Conservation (phyloP, 2,888 invertebrate genomes). For the Himalopsyche tibetana region DNA sequence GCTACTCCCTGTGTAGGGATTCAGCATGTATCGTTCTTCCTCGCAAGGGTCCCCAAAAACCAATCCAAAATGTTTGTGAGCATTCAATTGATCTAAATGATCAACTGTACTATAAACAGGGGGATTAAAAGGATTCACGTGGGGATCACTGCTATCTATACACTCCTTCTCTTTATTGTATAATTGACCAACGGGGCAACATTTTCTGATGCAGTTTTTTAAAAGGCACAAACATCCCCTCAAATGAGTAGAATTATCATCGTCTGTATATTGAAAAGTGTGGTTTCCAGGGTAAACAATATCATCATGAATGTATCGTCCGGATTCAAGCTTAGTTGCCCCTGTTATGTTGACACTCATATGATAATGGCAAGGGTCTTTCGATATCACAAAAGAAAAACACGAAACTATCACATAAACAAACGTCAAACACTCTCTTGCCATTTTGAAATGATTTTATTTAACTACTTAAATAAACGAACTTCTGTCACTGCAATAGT, state of each 20-base stretch:
- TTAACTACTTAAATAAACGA: too few species aligned
- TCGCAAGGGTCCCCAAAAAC: slow-evolving; percentile 55
- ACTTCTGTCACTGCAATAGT: too few species aligned
- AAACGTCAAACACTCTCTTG: neutral
- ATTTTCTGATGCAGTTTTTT: slow-evolving; percentile 70
- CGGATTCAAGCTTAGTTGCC: slow-evolving; percentile 67
- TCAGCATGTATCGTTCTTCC: slow-evolving; percentile 46
- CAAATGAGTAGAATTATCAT: slow-evolving; percentile 66
- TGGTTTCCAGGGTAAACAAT: slow-evolving; percentile 67
- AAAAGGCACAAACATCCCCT: slow-evolving; percentile 71
- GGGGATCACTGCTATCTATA: slow-evolving; percentile 23
- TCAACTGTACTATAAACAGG: slow-evolving; percentile 29
- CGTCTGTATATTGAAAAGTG: slow-evolving; percentile 6
- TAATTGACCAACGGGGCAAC: slow-evolving; percentile 68
- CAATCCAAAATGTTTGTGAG: slow-evolving; percentile 46
- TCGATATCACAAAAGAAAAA: neutral
- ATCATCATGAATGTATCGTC: slow-evolving; percentile 69
- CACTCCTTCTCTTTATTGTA: slow-evolving; percentile 38
- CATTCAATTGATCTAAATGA: neutral
- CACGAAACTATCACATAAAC: neutral
- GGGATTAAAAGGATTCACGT: slow-evolving; percentile 49
- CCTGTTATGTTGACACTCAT: slow-evolving; percentile 68
- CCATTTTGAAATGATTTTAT: neutral
- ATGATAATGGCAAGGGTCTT: slow-evolving; percentile 46
- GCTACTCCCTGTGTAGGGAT: slow-evolving; percentile 29